Percentiles rank a stretch among this genome's conserved stretches.
These are phyloP conservation scores for Synaphobranchus kaupii DNA, from an alignment of 2,797 vertebrate species.

Conservation along the genomic window DNA sequence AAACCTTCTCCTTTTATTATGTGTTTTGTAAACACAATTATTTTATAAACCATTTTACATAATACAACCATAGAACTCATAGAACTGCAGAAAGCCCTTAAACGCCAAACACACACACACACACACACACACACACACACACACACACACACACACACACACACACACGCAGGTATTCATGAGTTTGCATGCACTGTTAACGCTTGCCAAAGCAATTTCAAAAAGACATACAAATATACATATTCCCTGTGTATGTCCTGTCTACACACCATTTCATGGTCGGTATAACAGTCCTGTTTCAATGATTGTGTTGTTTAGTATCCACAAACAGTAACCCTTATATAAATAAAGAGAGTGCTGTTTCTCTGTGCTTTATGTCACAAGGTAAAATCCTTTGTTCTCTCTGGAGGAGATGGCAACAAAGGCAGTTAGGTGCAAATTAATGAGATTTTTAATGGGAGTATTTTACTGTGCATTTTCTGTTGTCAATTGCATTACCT, in stretches of 20 bases:
- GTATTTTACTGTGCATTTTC: slow-evolving; percentile 40
- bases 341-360: slow-evolving; percentile 22
- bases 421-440: slow-evolving; percentile 62
- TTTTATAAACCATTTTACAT: neutral
- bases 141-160: slow-evolving; percentile 7
- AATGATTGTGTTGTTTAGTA: neutral
- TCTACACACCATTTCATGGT: neutral
- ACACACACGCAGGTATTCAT: slow-evolving; percentile 1
- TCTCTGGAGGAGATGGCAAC: slow-evolving; percentile 52
- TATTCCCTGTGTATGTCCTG: neutral
- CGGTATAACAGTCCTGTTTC: neutral
- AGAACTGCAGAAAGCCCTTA: neutral
- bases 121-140: neutral
- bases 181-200: neutral
- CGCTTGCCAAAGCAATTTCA: slow-evolving; percentile 51
- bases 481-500: slow-evolving; percentile 41
- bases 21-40: neutral
- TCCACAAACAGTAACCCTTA: slow-evolving; percentile 28
- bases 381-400: slow-evolving; percentile 62
- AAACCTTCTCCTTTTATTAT: neutral
- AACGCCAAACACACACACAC: no score
- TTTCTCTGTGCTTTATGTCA: slow-evolving; percentile 36
- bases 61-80: neutral
- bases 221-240: neutral
- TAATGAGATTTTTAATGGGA: slow-evolving; percentile 61